phyloP scores from a whole-genome alignment of 2,888 invertebrate genomes.

The Psococerastis gibbosa region DNA sequence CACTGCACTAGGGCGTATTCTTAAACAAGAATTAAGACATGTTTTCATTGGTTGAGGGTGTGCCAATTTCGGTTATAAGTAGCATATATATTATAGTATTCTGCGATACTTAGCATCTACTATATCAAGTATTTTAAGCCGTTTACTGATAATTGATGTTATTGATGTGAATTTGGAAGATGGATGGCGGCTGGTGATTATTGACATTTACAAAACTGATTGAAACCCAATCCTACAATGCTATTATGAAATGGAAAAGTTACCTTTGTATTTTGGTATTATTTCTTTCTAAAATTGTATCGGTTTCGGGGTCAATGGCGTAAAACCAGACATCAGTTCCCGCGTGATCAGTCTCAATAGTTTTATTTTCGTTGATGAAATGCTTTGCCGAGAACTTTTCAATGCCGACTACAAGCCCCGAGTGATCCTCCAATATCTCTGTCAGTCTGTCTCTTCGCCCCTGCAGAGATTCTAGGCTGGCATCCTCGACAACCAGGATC shows the following conservation, averaged over 20 bases:
- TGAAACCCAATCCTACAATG: not conserved
- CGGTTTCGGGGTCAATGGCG: slow-evolving; percentile 57
- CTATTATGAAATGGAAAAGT: slow-evolving; percentile 20
- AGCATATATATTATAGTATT: no score
- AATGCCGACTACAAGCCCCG: slow-evolving; percentile 56
- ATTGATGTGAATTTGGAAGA: not conserved
- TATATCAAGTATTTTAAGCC: no score
- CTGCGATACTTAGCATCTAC: no score
- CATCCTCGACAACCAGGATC: slow-evolving; percentile 54
- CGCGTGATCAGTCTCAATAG: slow-evolving; percentile 44
- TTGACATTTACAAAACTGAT: not conserved
- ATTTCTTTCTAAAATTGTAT: slow-evolving; percentile 52
- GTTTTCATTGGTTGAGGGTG: no score
- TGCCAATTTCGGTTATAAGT: no score
- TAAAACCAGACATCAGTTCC: slow-evolving; percentile 83
- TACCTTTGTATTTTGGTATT: slow-evolving; percentile 48
- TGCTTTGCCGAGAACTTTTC: slow-evolving; percentile 68
- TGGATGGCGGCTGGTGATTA: not conserved
- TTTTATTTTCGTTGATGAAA: slow-evolving; percentile 51
- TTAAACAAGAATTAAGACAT: no score
- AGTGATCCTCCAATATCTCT: slow-evolving; percentile 46
- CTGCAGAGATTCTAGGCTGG: slow-evolving; percentile 48
- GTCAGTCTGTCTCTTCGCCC: slow-evolving; percentile 35
- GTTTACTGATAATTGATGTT: no score
- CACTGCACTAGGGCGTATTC: no score